Evolutionary conservation across 2,113 vertebrate genomes (phyloP).

Genomic region (Mobula birostris): DNA sequence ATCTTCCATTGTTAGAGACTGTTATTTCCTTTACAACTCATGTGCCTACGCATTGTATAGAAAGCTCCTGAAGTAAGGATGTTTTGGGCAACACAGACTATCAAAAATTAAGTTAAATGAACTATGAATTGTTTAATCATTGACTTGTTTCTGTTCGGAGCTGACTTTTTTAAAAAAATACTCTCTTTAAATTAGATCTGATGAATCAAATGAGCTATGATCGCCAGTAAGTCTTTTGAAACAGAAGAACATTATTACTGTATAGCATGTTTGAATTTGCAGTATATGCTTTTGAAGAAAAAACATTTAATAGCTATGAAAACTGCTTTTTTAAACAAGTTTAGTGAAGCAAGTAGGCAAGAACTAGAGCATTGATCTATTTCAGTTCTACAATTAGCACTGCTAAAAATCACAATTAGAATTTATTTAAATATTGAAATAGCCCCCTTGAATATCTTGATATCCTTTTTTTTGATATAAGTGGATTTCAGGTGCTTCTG

Average conservation of each 20-base stretch:
- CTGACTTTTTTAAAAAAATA: background rate
- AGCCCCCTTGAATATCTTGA: background rate
- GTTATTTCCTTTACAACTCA: background rate
- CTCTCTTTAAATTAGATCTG: background rate
- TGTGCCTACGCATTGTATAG: background rate
- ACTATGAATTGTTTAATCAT: background rate
- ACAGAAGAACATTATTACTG: background rate
- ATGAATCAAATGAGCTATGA: background rate
- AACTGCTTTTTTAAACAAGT: background rate
- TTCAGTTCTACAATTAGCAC: background rate
- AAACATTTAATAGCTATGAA: background rate
- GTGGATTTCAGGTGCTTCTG: background rate
- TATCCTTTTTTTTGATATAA: background rate
- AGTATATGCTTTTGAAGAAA: background rate
- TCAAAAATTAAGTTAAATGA: background rate
- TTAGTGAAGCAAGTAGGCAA: background rate
- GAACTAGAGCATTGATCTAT: background rate
- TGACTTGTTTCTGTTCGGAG: background rate
- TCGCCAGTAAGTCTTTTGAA: background rate
- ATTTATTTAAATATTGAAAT: background rate
- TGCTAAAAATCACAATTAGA: background rate
- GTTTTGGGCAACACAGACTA: background rate
- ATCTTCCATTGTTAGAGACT: background rate
- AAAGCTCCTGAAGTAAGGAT: background rate
- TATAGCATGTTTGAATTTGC: background rate